phyloP scores from a whole-genome alignment of 2,888 invertebrate species.

The Pogonocherus hispidulus region DNA sequence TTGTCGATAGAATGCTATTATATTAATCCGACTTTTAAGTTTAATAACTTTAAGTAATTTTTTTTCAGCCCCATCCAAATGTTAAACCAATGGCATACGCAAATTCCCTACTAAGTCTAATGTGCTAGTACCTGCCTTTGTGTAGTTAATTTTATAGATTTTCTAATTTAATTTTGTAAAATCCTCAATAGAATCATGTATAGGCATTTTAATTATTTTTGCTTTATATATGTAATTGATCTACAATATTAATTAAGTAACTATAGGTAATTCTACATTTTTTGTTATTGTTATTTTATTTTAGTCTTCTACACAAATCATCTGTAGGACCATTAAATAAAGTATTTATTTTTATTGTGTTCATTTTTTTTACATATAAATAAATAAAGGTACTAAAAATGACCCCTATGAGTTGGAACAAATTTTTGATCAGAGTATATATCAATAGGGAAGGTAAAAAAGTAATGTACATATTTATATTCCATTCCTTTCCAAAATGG shows the following conservation, averaged over 20 bases:
- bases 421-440: no score
- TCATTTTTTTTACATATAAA: slow-evolving; percentile 34
- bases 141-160: slow-evolving; percentile 51
- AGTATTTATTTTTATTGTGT: slow-evolving; percentile 42
- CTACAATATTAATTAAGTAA: slow-evolving; percentile 29
- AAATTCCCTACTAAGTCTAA: slow-evolving; percentile 84
- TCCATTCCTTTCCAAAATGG: no score
- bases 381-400: slow-evolving; percentile 5
- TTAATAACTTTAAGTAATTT: slow-evolving; percentile 39
- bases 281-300: slow-evolving; percentile 38
- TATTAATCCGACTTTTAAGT: no score
- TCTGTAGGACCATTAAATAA: slow-evolving; percentile 46
- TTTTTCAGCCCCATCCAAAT: slow-evolving; percentile 93
- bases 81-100: slow-evolving; percentile 99
- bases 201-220: slow-evolving; percentile 43
- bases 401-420: neutral
- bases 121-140: slow-evolving; percentile 74
- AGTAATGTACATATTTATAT: no score
- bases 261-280: slow-evolving; percentile 23
- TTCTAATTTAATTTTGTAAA: slow-evolving; percentile 44
- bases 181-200: slow-evolving; percentile 32
- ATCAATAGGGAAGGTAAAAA: no score
- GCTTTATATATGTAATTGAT: slow-evolving; percentile 34
- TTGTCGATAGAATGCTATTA: no score
- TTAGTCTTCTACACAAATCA: slow-evolving; percentile 35